Evolutionary conservation across 1,140 invertebrate species (phyloP).

Genomic region (Drosophila tani): DNA sequence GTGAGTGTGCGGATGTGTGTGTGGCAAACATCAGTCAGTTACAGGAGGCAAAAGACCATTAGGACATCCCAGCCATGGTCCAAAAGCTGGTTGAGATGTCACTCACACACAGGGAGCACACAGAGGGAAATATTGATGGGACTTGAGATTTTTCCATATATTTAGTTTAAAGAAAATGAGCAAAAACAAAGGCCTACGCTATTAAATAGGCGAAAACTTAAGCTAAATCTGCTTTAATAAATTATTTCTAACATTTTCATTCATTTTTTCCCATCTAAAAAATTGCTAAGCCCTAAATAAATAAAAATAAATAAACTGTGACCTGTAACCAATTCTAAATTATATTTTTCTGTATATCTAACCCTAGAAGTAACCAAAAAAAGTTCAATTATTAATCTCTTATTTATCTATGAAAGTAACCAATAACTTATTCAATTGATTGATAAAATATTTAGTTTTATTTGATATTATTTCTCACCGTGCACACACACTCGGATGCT

Average conservation of each 20-base stretch:
- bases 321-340: too few relatives aligned
- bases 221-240: too few relatives aligned
- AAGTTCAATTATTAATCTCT: neutral
- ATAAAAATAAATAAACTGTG: too few relatives aligned
- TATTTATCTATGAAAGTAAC: neutral
- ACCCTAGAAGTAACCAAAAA: too few relatives aligned
- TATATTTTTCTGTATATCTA: neutral
- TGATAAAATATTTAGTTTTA: rapidly evolving
- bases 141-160: neutral
- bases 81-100: conserved; percentile 74
- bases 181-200: neutral
- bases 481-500: conserved; percentile 65
- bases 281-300: too few relatives aligned
- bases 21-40: conserved; percentile 79
- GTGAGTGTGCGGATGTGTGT: conserved; percentile 54
- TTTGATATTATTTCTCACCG: conserved; percentile 3
- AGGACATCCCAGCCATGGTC: conserved; percentile 55
- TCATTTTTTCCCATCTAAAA: too few relatives aligned
- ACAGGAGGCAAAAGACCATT: conserved; percentile 79
- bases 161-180: neutral
- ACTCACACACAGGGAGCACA: conserved; percentile 57
- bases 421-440: too few relatives aligned
- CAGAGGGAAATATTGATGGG: conserved; percentile 13
- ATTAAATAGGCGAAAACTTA: neutral
- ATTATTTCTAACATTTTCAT: too few relatives aligned